phyloP scores from a whole-genome alignment of 2,888 invertebrate genomes.

The Falcaria lacertinaria region DNA sequence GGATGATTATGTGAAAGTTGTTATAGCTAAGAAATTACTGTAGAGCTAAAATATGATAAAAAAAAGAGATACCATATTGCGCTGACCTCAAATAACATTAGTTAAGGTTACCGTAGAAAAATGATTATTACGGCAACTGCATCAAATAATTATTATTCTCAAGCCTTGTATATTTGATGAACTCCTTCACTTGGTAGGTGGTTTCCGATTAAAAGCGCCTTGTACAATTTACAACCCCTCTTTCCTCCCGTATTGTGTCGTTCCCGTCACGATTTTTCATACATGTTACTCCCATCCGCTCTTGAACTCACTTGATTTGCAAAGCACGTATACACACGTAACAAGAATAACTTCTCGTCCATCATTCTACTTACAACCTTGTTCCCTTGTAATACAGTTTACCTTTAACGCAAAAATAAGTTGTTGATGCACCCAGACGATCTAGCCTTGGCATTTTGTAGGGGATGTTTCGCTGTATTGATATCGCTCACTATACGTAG shows the following conservation, averaged over 20 bases:
- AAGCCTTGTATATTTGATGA: constrained; percentile 13
- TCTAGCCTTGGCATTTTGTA: constrained; percentile 40
- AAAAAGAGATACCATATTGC: too few species aligned
- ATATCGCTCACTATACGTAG: constrained; percentile 55
- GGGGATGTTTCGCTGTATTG: constrained; percentile 67
- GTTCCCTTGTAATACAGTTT: constrained; percentile 30
- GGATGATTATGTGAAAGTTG: too few species aligned
- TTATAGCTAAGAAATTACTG: too few species aligned
- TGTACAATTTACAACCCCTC: constrained; percentile 51
- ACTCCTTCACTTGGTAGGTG: constrained; percentile 22
- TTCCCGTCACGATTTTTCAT: constrained; percentile 76
- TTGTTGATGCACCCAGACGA: constrained; percentile 46
- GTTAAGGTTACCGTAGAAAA: too few species aligned
- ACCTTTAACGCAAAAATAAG: constrained; percentile 21
- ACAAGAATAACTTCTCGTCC: constrained; percentile 21
- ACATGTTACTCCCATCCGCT: constrained; percentile 67
- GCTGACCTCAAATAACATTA: too few species aligned
- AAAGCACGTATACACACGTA: constrained; percentile 59
- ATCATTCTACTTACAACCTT: constrained; percentile 43
- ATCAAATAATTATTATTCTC: background rate
- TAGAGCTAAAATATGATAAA: too few species aligned
- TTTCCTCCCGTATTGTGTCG: constrained; percentile 62
- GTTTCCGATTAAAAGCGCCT: constrained; percentile 71
- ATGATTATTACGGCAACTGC: background rate
- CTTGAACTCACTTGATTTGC: constrained; percentile 76